Evolutionary conservation across 2,797 vertebrate genomes (phyloP).

Genomic region (Acanthurus leucopareius): DNA sequence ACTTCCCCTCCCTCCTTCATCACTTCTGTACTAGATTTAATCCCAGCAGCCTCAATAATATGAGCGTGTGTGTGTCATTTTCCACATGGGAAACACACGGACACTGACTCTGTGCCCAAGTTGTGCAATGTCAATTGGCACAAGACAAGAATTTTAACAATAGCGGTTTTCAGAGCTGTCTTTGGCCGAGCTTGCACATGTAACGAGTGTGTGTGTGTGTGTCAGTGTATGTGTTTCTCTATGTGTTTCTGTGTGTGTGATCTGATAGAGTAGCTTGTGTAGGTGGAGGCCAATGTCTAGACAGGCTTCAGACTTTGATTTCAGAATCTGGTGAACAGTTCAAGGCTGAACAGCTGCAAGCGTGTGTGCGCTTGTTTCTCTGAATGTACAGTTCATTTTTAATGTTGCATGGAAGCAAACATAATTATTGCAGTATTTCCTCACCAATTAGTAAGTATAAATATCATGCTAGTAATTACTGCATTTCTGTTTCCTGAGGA

Average conservation of each 20-base stretch:
- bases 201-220: constrained; percentile 14
- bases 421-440: constrained; percentile 3
- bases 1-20: background rate
- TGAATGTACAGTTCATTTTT: constrained; percentile 5
- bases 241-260: constrained; percentile 10
- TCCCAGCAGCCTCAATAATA: constrained; percentile 12
- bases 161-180: constrained; percentile 54
- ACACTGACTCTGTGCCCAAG: constrained; percentile 42
- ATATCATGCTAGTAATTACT: constrained; percentile 16
- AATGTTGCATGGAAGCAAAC: background rate
- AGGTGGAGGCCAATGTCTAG: constrained; percentile 70
- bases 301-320: constrained; percentile 61
- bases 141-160: constrained; percentile 50
- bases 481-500: constrained; percentile 17
- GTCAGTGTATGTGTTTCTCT: constrained; percentile 19
- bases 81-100: constrained; percentile 16
- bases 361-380: background rate
- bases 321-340: constrained; percentile 57
- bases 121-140: constrained; percentile 32
- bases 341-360: constrained; percentile 32
- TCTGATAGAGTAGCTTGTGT: constrained; percentile 54
- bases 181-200: background rate
- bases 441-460: background rate
- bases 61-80: background rate
- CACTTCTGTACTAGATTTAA: constrained; percentile 1